These are phyloP conservation scores for Chaetops frenatus DNA, from an alignment of 2,113 vertebrate genomes.

Conservation along the genomic window DNA sequence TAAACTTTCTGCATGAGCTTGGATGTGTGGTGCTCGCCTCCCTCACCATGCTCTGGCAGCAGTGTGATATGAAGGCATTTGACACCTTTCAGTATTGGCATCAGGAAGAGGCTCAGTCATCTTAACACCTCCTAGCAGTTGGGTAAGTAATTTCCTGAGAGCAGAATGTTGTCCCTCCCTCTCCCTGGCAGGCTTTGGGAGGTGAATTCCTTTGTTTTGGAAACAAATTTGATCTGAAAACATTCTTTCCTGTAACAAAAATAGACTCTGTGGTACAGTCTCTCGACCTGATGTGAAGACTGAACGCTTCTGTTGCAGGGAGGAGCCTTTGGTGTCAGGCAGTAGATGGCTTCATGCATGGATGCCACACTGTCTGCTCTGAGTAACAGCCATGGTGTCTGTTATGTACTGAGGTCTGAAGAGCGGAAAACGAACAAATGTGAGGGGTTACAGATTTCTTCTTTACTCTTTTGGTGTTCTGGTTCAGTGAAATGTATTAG, in stretches of 20 bases:
- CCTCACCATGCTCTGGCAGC: not conserved
- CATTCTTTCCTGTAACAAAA: not conserved
- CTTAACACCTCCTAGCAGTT: not conserved
- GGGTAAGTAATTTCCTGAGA: conserved; percentile 45
- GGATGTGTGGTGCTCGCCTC: not conserved
- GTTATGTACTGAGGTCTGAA: not conserved
- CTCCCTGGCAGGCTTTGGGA: not conserved
- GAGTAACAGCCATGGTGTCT: not conserved
- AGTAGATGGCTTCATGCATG: not conserved
- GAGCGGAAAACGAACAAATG: not conserved
- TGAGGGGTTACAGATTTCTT: not conserved
- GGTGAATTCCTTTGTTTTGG: conserved; percentile 9
- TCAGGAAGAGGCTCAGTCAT: not conserved
- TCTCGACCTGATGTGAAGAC: not conserved
- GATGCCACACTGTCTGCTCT: not conserved
- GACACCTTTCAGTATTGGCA: conserved; percentile 3
- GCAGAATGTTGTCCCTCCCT: not conserved
- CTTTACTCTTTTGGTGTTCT: not conserved
- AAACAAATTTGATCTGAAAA: not conserved
- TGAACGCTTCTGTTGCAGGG: not conserved
- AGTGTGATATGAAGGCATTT: conserved; percentile 4
- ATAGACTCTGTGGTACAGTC: not conserved
- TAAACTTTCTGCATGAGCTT: not conserved
- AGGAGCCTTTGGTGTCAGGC: not conserved
- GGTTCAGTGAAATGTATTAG: not conserved